Base-by-base conservation (phyloP, 2,113 vertebrate species). In the Genyomyrus donnyi region DNA sequence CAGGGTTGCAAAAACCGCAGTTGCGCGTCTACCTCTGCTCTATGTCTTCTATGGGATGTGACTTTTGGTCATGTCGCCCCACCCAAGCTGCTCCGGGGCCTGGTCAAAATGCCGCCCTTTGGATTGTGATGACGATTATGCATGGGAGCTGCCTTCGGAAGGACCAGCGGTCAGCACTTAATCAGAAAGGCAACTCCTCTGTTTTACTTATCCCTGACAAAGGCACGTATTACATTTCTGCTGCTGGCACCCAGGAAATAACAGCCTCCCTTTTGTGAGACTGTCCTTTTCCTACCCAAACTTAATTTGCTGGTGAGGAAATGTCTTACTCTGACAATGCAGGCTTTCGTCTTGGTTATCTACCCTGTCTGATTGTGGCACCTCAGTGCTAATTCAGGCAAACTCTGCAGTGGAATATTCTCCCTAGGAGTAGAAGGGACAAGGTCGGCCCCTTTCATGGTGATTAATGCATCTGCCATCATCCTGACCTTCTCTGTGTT, bases 271-370 rank as follows among this genome's bases (percentile, higher is more conserved):
- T 90, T 50, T 66, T 74, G 48, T 58, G 45, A 90, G 88, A 53
- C 39, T 49, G n/a, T 88, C 70, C 90, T 62, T 45, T 50, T 90
- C 77, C 39, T 89, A 35, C 83, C 77, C 19, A 45, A 85, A 86
- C 84, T 87, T 91, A 85, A 90, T 90, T 89, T 88, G 10, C 90
- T 58, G 89, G 24, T 74, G 62, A 49, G 42, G 88, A 88, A 66
- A 74, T 27, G 62, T 70, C 88, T 46, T 74, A 88, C 62, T 42
- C 35, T 88, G 85, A 74, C 89, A 87, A 39, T 7, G 50, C 52
- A 31, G 11, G 19, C 50, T 87, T 87, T 87, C 62, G 5, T 90
- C 45, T 46, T 70, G n/a, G 50, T 87, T 88, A 87, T 74, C 58
- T 77, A 1, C 62, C 39, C 86, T 17, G 85, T 77, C 46, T 4